Base-by-base conservation (phyloP, 2,888 invertebrate genomes). In the Elaeidobius kamerunicus region DNA sequence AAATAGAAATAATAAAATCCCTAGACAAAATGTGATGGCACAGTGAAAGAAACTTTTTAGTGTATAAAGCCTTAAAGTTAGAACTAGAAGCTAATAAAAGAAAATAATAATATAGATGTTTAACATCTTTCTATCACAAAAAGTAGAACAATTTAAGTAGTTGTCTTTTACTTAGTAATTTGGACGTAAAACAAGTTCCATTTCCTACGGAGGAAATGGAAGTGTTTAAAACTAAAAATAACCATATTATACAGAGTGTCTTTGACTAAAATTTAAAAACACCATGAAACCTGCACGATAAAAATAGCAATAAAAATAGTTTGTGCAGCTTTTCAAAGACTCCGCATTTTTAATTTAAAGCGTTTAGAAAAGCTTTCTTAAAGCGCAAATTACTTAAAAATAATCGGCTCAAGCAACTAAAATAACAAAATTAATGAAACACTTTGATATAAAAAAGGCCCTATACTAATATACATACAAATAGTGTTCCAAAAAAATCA, bases 391-490 rank as follows among this genome's bases (percentile, higher is more conserved):
- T 73, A 72, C 68, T 58, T 62, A 44, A 63, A 54, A 65, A 70
- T 68, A 73, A 70, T 69, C 70, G 69, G 73, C 73, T 65, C 69
- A 73, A 73, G 73, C 68, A 67, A 68, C 67, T 50, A 52, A 45
- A 53, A 52, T 55, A 57, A 47, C 57, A 45, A 47, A 57, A 48
- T 51, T n/a, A n/a, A 54, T 44, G 52, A 52, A 46, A 55, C 38
- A 44, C 38, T 48, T 48, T 43, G 30, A 16, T 7, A 46, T 28
- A 45, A 19, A n/a, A 32, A 45, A 50, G n/a, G n/a, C n/a, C n/a
- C n/a, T n/a, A n/a, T n/a, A n/a, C n/a, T n/a, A n/a, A n/a, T n/a
- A n/a, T n/a, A n/a, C n/a, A n/a, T n/a, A n/a, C n/a, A 23, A 30
- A 7, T 40, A 14, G 11, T n/a, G 23, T 20, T 42, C 23, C 18